Conservation (phyloP, 2,797 vertebrate species). For the Sarcoramphus papa region DNA sequence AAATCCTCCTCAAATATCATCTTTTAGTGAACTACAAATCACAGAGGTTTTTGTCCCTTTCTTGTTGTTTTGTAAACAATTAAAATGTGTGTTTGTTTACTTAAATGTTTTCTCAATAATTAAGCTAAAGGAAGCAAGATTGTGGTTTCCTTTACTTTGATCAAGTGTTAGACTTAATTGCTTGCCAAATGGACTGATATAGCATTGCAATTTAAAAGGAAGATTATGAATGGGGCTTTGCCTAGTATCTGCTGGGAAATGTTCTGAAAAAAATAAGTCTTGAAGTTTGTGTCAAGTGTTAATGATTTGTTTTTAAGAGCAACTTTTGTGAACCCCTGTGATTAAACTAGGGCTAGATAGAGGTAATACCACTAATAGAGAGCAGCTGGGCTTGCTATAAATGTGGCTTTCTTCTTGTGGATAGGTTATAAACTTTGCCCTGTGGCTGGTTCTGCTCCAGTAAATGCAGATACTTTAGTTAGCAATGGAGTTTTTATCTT, state of each 20-base stretch:
- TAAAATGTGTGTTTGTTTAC: neutral
- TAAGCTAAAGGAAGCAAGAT: neutral
- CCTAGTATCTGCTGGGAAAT: neutral
- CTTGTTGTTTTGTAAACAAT: neutral
- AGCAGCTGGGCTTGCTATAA: neutral
- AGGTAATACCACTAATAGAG: neutral
- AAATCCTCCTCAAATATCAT: neutral
- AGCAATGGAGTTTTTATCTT: neutral
- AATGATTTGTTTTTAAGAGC: neutral
- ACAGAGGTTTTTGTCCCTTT: neutral
- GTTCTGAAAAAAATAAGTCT: neutral
- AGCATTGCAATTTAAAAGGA: neutral
- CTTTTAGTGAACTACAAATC: neutral
- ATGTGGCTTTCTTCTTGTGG: neutral
- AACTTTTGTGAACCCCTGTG: neutral
- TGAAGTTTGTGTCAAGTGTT: neutral
- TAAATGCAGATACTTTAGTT: neutral
- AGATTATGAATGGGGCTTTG: neutral
- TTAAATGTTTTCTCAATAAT: neutral
- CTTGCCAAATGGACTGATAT: neutral
- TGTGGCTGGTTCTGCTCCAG: constrained; percentile 15
- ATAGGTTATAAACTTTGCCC: constrained; percentile 5
- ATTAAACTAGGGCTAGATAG: neutral
- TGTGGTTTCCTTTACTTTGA: neutral
- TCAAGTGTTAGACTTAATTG: neutral